Base-by-base conservation (phyloP, 23 tunicate genomes). In the Styela plicata region DNA sequence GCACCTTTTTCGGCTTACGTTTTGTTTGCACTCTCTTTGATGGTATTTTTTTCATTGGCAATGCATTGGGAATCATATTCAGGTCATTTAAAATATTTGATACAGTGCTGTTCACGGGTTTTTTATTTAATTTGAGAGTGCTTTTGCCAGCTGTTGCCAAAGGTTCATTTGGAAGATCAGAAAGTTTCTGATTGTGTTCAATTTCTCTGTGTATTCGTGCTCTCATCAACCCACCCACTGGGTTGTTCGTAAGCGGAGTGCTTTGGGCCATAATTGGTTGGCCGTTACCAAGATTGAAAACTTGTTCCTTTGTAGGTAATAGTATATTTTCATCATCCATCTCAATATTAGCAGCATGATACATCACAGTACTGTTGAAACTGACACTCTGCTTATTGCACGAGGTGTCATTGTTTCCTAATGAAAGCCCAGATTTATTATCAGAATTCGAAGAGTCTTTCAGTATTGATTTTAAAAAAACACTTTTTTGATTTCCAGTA, bases 291-390 rank as follows among this genome's bases (percentile, higher is more conserved):
- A 25, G 31, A 24, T 24, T 67, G 17, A 0, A 27, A 19, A 13
- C 31, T 67, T 1, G 31, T 19, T 27, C 16, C 19, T 27, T 22
- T 67, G 22, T 67, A 17, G 31, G 31, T 25, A 29, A 18, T 18
- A 24, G 71, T 0, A 67, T 24, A 22, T 67, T 67, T 22, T 67
- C 71, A 44, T 44, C 57, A 44, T 44, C 57, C 71, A 67, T 67
- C 22, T 67, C 71, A 1, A 67, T 67, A 67, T 67, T 29, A 16
- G 71, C 31, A 67, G 71, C 71, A 22, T 67, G 71, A 67, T 67
- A 29, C 31, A 67, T 1, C 30, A 67, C 71, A 27, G 71, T 67
- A 22, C 31, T 67, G 22, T 67, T 27, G 31, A 67, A 1, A 22
- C 71, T 67, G 18, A 67, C 30, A 18, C 31, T 67, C 10, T 44